phyloP scores from a whole-genome alignment of 2,113 vertebrate species.

The Danionella cerebrum region DNA sequence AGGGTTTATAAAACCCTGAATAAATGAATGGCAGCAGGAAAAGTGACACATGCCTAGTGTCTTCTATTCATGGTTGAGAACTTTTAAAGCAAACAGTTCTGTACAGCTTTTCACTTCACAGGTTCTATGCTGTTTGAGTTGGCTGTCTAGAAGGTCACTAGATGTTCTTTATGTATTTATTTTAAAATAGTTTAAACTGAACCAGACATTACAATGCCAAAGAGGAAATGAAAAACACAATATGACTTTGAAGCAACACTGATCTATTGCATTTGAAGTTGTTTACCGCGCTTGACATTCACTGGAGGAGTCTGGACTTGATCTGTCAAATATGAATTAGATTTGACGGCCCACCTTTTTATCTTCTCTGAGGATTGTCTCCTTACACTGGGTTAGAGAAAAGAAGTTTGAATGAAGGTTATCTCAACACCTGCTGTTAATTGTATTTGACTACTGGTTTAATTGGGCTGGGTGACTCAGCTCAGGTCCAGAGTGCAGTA shows the following conservation, averaged over 20 bases:
- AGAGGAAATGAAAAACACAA: neutral
- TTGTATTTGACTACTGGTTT: slow-evolving; percentile 60
- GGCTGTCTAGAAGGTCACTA: neutral
- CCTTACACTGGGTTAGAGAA: slow-evolving; percentile 7
- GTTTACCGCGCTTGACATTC: neutral
- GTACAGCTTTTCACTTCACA: neutral
- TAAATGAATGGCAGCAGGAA: too few relatives aligned
- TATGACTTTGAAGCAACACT: neutral
- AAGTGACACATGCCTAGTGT: too few relatives aligned
- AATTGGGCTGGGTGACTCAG: slow-evolving; percentile 55
- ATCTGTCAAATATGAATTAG: neutral
- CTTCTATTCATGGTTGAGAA: slow-evolving; percentile 13
- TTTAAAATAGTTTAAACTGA: neutral
- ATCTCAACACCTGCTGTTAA: slow-evolving; percentile 60
- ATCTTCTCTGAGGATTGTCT: neutral
- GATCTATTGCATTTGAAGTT: neutral
- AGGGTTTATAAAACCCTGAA: too few relatives aligned
- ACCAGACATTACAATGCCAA: neutral
- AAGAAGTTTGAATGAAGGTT: slow-evolving; percentile 44
- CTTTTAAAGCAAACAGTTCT: too few relatives aligned
- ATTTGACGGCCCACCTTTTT: neutral
- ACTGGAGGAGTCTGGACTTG: neutral
- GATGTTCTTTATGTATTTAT: neutral
- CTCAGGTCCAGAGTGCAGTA: slow-evolving; percentile 40
- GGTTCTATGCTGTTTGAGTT: neutral